Conservation (phyloP, 2,797 vertebrate genomes). For the Clangula hyemalis region DNA sequence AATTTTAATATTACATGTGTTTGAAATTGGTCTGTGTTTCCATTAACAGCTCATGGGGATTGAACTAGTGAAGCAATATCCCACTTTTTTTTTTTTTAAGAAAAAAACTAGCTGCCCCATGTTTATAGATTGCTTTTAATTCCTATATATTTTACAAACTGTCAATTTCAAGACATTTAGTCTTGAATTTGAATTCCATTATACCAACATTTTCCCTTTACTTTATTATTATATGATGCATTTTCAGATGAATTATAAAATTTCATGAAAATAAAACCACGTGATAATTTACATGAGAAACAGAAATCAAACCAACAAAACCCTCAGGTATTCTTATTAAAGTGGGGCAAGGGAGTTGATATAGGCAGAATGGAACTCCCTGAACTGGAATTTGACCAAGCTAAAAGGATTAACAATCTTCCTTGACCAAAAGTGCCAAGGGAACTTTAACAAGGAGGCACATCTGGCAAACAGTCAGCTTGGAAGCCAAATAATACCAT, state of each 20-base stretch:
- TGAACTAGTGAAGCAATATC: not conserved
- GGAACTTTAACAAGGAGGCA: constrained; percentile 38
- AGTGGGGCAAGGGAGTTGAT: not conserved
- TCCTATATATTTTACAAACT: not conserved
- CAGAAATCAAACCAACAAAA: not conserved
- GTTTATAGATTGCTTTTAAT: not conserved
- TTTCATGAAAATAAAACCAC: not conserved
- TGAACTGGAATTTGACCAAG: constrained; percentile 49
- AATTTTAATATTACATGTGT: not conserved
- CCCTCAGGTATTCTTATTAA: not conserved
- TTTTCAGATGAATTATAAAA: not conserved
- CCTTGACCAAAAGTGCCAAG: constrained; percentile 30
- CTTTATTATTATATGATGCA: not conserved
- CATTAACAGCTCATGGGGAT: not conserved
- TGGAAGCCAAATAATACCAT: constrained; percentile 1
- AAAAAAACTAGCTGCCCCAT: not conserved
- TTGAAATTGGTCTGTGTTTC: not conserved
- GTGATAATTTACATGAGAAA: not conserved
- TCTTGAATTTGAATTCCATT: not conserved
- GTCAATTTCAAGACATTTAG: not conserved
- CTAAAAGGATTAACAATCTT: constrained; percentile 47
- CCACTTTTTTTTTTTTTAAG: not conserved
- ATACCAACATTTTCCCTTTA: not conserved
- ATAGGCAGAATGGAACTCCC: not conserved
- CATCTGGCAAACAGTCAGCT: constrained; percentile 14